A percentile compares a stretch with the other conserved stretches of the same genome.
Conservation (phyloP, 2,888 invertebrate species). For the Osmoderma eremita region DNA sequence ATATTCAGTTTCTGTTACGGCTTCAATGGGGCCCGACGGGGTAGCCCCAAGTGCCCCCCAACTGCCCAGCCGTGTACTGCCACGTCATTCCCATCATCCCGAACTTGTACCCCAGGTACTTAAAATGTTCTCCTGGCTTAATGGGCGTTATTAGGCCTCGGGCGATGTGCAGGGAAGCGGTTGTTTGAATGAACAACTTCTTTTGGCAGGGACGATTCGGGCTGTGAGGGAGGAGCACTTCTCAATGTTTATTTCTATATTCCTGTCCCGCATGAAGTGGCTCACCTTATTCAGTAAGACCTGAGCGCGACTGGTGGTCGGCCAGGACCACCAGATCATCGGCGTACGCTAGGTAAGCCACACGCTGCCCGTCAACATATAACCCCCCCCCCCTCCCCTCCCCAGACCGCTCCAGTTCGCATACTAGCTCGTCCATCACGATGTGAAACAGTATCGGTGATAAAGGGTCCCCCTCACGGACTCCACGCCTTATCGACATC, state of each 20-base stretch:
- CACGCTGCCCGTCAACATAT: background rate
- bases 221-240: conserved; percentile 41
- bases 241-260: conserved; percentile 47
- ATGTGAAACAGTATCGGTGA: conserved; percentile 51
- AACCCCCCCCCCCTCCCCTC: background rate
- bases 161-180: conserved; percentile 11
- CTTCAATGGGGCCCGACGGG: conserved; percentile 56
- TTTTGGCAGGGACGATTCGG: conserved; percentile 27
- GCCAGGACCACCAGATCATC: conserved; percentile 58
- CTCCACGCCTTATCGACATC: conserved; percentile 53
- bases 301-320: conserved; percentile 53
- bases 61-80: background rate
- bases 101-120: background rate
- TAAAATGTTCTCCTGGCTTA: background rate
- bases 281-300: conserved; percentile 44
- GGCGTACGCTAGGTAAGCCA: conserved; percentile 55
- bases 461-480: conserved; percentile 61
- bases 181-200: conserved; percentile 26
- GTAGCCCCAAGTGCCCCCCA: conserved; percentile 35
- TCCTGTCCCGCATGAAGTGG: conserved; percentile 43
- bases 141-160: background rate
- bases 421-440: conserved; percentile 51
- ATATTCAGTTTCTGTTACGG: conserved; percentile 59
- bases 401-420: conserved; percentile 4
- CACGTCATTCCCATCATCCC: background rate